Percentiles rank a stretch among this genome's conserved stretches.
These are phyloP conservation scores for Troides helena DNA, from an alignment of 2,888 invertebrate species.

Conservation along the genomic window DNA sequence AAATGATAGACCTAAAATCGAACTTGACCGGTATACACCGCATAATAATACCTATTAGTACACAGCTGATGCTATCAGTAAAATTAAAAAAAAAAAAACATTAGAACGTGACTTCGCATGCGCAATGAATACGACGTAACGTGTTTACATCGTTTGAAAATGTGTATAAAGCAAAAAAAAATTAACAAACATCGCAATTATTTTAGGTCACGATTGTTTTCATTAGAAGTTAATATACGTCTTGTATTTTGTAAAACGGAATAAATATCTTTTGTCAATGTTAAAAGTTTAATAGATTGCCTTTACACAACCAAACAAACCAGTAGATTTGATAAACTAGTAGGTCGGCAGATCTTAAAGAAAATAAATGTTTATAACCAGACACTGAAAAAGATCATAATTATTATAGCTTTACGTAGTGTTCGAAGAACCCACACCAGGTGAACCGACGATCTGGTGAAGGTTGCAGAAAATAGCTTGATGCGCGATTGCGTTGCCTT, in stretches of 20 bases:
- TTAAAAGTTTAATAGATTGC: too few species aligned
- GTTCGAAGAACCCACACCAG: too few species aligned
- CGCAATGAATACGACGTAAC: neutral
- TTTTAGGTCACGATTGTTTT: neutral
- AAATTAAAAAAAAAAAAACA: neutral
- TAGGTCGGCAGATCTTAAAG: too few species aligned
- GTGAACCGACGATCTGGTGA: too few species aligned
- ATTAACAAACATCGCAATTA: neutral
- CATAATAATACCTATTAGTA: neutral
- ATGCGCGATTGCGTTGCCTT: too few species aligned
- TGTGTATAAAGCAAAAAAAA: neutral
- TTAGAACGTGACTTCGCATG: neutral
- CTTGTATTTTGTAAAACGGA: neutral
- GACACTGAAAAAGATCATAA: too few species aligned
- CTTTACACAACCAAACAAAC: too few species aligned
- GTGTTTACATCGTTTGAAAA: neutral
- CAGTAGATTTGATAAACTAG: too few species aligned
- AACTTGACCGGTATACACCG: neutral
- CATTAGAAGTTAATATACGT: neutral
- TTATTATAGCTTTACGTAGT: too few species aligned
- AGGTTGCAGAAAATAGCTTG: too few species aligned
- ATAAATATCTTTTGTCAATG: neutral
- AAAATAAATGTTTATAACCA: too few species aligned
- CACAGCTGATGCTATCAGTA: neutral
- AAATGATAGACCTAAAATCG: too few species aligned